Conservation (phyloP, 2,888 invertebrate genomes). For the Eupithecia vulgata region DNA sequence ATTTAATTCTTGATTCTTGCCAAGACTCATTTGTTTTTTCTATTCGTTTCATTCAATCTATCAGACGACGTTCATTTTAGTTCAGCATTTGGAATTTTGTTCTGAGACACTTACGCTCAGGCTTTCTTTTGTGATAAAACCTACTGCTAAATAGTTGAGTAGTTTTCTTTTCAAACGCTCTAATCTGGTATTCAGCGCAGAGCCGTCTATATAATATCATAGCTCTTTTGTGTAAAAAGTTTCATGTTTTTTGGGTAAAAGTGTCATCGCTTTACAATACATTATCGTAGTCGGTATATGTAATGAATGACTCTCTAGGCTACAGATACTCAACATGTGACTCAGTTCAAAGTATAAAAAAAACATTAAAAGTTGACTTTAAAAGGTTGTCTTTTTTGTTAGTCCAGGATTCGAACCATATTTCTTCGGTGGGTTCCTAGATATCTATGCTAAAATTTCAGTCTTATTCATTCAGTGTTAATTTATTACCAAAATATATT, state of each 20-base stretch:
- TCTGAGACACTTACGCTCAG: neutral
- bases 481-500: too few species aligned
- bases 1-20: too few species aligned
- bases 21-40: neutral
- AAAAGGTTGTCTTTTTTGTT: too few species aligned
- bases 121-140: neutral
- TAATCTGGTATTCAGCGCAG: conserved; percentile 18
- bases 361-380: neutral
- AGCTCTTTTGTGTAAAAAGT: neutral
- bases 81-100: neutral
- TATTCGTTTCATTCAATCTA: neutral
- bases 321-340: neutral
- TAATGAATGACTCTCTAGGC: too few species aligned
- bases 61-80: neutral
- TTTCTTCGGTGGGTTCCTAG: too few species aligned
- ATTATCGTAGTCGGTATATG: neutral
- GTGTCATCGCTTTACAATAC: neutral
- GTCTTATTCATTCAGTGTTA: too few species aligned
- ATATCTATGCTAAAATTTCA: too few species aligned
- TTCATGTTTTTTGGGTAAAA: neutral
- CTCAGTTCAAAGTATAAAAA: neutral
- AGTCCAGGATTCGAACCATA: too few species aligned
- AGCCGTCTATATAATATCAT: neutral
- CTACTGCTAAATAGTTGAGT: neutral
- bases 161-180: neutral